phyloP scores from a whole-genome alignment of 2,113 vertebrate species.

The Cariama cristata region DNA sequence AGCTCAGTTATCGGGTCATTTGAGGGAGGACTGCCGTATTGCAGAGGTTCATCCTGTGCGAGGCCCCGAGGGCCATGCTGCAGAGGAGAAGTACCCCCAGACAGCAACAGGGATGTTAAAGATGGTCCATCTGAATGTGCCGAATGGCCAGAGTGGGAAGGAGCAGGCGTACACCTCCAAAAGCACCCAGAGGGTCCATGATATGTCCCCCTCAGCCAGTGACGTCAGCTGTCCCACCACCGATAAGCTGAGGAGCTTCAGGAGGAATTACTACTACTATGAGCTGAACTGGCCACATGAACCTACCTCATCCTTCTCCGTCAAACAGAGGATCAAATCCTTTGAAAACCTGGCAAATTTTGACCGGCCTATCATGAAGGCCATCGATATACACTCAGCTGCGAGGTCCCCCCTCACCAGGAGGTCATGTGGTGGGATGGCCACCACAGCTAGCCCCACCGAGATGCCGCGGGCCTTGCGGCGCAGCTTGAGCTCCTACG shows the following conservation, averaged over 20 bases:
- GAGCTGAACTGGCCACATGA: conserved; percentile 79
- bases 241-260: conserved; percentile 67
- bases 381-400: conserved; percentile 77
- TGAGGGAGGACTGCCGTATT: conserved; percentile 52
- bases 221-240: neutral
- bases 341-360: conserved; percentile 93
- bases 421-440: conserved; percentile 79
- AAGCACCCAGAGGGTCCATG: neutral
- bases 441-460: neutral
- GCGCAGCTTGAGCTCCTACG: conserved; percentile 84
- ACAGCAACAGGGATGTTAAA: neutral
- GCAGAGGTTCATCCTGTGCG: neutral
- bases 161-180: neutral
- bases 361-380: conserved; percentile 80
- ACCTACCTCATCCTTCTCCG: conserved; percentile 87
- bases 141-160: conserved; percentile 51
- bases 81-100: neutral
- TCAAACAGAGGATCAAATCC: conserved; percentile 94
- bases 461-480: conserved; percentile 68
- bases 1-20: conserved; percentile 69
- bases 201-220: neutral
- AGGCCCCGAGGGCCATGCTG: neutral
- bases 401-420: conserved; percentile 78
- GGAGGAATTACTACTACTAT: conserved; percentile 81
- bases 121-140: neutral